A percentile compares a stretch with the other conserved stretches of the same genome.
phyloP scores from a whole-genome alignment of 1,140 invertebrate genomes.

The Oryzaephilus surinamensis region DNA sequence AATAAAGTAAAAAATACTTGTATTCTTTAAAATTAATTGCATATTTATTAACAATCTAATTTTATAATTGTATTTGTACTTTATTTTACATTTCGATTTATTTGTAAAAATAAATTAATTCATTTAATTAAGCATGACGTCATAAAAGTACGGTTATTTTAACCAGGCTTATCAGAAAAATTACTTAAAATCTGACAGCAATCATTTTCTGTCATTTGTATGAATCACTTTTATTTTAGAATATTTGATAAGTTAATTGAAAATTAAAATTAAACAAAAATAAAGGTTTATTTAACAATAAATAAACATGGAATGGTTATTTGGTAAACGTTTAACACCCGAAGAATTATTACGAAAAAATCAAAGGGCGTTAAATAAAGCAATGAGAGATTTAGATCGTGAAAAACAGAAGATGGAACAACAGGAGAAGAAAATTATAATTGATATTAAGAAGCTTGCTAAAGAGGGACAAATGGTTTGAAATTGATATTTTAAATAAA shows the following conservation, averaged over 20 bases:
- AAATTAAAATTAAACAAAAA: neutral
- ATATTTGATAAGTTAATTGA: constrained; percentile 3
- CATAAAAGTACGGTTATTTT: too few relatives aligned
- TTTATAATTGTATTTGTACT: too few relatives aligned
- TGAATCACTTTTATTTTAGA: too few relatives aligned
- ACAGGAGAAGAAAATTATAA: constrained; percentile 97
- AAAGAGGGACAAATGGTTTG: constrained; percentile 95
- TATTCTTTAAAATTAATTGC: too few relatives aligned
- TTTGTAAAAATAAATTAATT: too few relatives aligned
- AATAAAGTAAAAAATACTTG: too few relatives aligned
- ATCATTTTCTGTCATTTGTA: too few relatives aligned
- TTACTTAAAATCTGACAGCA: too few relatives aligned
- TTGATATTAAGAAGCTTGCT: constrained; percentile 97
- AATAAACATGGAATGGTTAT: constrained; percentile 86
- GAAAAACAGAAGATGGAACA: constrained; percentile 95
- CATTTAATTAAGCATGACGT: too few relatives aligned
- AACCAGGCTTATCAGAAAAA: too few relatives aligned
- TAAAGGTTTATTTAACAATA: neutral
- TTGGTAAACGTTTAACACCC: constrained; percentile 91
- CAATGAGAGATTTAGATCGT: constrained; percentile 93
- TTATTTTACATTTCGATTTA: too few relatives aligned
- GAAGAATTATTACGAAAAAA: constrained; percentile 98
- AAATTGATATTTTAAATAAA: constrained; percentile 3
- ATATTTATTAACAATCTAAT: too few relatives aligned
- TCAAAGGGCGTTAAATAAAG: constrained; percentile 96